Evolutionary conservation across 1,140 invertebrate species (phyloP).

Genomic region (Bombyx mori): ASM3026992v2 NC_085112.1:13512001-13512500

Average conservation of each 20-base stretch:
- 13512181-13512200: constrained; percentile 91
- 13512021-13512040: no score
- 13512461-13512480: no score
- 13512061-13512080: no score
- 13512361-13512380: constrained; percentile 4
- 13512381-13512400: background rate
- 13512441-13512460: no score
- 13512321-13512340: constrained; percentile 85
- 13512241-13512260: constrained; percentile 79
- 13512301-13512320: constrained; percentile 96
- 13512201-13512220: constrained; percentile 82
- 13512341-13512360: constrained; percentile 37
- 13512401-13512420: background rate
- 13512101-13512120: no score
- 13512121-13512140: background rate
- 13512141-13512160: background rate
- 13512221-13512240: constrained; percentile 81
- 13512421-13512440: no score
- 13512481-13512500: no score
- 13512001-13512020: no score
- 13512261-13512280: constrained; percentile 90
- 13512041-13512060: no score
- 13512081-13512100: no score
- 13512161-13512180: constrained; percentile 76
- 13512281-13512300: constrained; percentile 92